Percentiles rank a stretch among this genome's conserved stretches.
phyloP scores from a whole-genome alignment of 2,888 invertebrate species.

The Lasioglossum vierecki region DNA sequence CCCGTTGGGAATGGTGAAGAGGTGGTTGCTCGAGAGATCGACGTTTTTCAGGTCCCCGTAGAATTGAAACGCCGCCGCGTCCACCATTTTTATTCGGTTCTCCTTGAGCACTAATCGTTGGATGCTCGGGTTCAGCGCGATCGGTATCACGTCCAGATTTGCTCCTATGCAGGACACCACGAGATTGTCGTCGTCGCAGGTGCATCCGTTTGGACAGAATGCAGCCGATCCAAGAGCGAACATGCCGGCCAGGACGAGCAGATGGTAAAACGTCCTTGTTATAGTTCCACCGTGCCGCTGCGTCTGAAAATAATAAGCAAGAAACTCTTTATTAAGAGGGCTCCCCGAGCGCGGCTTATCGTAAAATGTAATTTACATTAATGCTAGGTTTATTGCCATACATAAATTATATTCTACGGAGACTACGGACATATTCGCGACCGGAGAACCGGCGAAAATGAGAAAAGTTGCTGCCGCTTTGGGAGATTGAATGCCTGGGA shows the following conservation, averaged over 20 bases:
- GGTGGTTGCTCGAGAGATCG: constrained; percentile 93
- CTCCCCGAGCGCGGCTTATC: constrained; percentile 11
- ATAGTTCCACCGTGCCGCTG: constrained; percentile 42
- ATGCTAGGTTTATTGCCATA: constrained; percentile 27
- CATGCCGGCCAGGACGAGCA: constrained; percentile 66
- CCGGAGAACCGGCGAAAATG: constrained; percentile 21
- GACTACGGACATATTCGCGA: constrained; percentile 25
- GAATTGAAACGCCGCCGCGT: constrained; percentile 93
- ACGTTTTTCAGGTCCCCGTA: constrained; percentile 94
- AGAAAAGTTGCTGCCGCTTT: constrained; percentile 45
- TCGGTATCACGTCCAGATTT: constrained; percentile 94
- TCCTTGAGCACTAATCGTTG: constrained; percentile 93
- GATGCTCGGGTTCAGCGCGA: constrained; percentile 95
- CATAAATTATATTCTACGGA: constrained; percentile 52
- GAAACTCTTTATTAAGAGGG: constrained; percentile 26
- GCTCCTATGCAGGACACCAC: constrained; percentile 94
- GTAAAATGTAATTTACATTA: constrained; percentile 38
- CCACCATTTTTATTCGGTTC: constrained; percentile 94
- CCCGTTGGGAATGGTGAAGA: constrained; percentile 91
- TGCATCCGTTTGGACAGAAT: constrained; percentile 94
- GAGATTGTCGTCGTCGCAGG: constrained; percentile 95
- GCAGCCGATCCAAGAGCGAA: constrained; percentile 83
- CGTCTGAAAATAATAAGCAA: constrained; percentile 61
- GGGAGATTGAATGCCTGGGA: constrained; percentile 10
- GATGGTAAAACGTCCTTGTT: constrained; percentile 42